Evolutionary conservation across 2,888 invertebrate species (phyloP).

Genomic region (Nomada ferruginata): DNA sequence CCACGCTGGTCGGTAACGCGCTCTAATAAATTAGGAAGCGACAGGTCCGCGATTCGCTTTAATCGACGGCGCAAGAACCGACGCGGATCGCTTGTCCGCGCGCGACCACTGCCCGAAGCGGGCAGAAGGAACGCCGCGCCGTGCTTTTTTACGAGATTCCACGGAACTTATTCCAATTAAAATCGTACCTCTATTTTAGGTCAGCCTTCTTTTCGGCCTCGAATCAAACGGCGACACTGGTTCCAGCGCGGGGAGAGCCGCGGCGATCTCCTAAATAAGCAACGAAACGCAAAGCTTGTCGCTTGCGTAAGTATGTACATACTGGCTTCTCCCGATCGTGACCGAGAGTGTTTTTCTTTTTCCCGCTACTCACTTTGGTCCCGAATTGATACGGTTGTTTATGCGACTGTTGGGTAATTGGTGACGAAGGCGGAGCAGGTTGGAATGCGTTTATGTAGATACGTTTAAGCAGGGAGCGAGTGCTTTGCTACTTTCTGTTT

Average conservation of each 20-base stretch:
- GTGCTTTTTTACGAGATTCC: conserved; percentile 54
- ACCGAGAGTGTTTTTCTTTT: not conserved
- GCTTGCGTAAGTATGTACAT: conserved; percentile 15
- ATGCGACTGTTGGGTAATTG: not conserved
- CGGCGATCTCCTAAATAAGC: conserved; percentile 48
- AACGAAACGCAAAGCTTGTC: conserved; percentile 27
- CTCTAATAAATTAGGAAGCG: conserved; percentile 75
- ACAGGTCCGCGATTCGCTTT: conserved; percentile 66
- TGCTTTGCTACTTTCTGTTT: not conserved
- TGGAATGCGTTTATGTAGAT: not conserved
- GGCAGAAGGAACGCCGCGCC: conserved; percentile 65
- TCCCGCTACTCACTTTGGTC: not conserved
- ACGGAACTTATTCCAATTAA: conserved; percentile 76
- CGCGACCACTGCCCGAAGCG: conserved; percentile 61
- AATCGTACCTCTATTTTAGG: conserved; percentile 75
- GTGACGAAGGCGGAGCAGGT: not conserved
- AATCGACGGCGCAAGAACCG: conserved; percentile 70
- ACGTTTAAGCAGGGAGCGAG: not conserved
- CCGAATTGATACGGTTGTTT: not conserved
- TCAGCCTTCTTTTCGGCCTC: conserved; percentile 35
- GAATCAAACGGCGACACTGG: conserved; percentile 49
- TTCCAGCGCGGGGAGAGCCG: conserved; percentile 4
- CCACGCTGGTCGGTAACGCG: conserved; percentile 53
- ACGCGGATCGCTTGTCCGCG: conserved; percentile 48
- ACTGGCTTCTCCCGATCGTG: not conserved